These are phyloP conservation scores for Melanotaenia trifasciata DNA, from an alignment of 2,797 vertebrate genomes.

Conservation along the genomic window DNA sequence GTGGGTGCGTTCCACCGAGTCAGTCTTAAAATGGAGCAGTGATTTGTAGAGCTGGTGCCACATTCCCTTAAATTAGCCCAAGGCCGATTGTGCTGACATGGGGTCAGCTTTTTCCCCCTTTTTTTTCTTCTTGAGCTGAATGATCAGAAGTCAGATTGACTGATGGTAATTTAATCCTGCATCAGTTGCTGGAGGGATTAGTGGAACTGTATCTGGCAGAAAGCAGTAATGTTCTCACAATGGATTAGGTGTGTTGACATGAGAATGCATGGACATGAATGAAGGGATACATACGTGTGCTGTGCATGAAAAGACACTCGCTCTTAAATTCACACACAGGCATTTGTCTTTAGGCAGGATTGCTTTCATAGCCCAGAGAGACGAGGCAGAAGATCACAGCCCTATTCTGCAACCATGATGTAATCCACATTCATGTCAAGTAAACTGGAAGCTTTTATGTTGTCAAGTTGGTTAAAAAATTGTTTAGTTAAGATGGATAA, in stretches of 20 bases:
- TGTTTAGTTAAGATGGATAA: background rate
- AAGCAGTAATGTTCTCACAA: conserved; percentile 61
- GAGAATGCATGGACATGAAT: conserved; percentile 42
- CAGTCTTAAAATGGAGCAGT: conserved; percentile 31
- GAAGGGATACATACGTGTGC: conserved; percentile 25
- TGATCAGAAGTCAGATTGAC: conserved; percentile 65
- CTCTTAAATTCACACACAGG: background rate
- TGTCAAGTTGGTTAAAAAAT: background rate
- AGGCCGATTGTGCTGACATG: conserved; percentile 42
- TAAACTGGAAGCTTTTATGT: conserved; percentile 1
- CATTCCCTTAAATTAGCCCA: conserved; percentile 68
- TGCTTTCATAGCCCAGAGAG: conserved; percentile 32
- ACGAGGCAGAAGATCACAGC: conserved; percentile 30
- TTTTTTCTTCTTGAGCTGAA: conserved; percentile 47
- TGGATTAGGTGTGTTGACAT: conserved; percentile 66
- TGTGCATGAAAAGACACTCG: background rate
- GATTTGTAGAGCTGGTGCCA: conserved; percentile 66
- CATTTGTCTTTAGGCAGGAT: conserved; percentile 12
- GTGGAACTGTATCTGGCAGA: conserved; percentile 66
- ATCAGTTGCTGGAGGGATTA: conserved; percentile 61
- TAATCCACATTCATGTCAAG: conserved; percentile 30
- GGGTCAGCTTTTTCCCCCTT: conserved; percentile 34
- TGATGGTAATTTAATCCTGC: conserved; percentile 70
- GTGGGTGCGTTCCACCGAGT: conserved; percentile 28
- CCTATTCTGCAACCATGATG: conserved; percentile 28